Evolutionary conservation across 2,888 invertebrate species (phyloP).

Genomic region (Stictocephala bisonia): DNA sequence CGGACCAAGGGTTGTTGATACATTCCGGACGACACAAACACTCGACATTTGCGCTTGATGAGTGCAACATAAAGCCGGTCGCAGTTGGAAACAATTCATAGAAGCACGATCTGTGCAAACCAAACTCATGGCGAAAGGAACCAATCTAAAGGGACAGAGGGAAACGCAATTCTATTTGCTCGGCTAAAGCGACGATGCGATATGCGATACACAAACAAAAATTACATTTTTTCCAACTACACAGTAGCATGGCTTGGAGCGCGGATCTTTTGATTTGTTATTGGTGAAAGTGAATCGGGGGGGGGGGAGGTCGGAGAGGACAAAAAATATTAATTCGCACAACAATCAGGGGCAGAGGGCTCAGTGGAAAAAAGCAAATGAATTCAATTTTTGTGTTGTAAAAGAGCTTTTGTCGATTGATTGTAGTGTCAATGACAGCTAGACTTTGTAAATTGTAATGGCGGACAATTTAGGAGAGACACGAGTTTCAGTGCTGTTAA

Average conservation of each 20-base stretch:
- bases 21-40: neutral
- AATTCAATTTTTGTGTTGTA: constrained; percentile 43
- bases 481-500: too few relatives aligned
- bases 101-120: constrained; percentile 5
- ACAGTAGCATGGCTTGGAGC: constrained; percentile 6
- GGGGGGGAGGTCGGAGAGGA: constrained; percentile 11
- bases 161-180: constrained; percentile 38
- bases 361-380: constrained; percentile 39
- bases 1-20: too few relatives aligned
- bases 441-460: neutral
- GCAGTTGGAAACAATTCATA: constrained; percentile 2
- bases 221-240: constrained; percentile 35
- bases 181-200: constrained; percentile 33
- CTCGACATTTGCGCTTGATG: neutral
- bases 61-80: neutral
- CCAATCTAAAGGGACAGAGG: constrained; percentile 34
- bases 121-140: constrained; percentile 18
- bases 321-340: constrained; percentile 42
- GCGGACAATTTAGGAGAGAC: too few relatives aligned
- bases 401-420: constrained; percentile 39
- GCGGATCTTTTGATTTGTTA: constrained; percentile 41
- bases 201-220: constrained; percentile 29
- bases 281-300: constrained; percentile 29
- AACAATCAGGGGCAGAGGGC: constrained; percentile 31
- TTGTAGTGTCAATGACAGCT: constrained; percentile 22